Evolutionary conservation across 1,140 invertebrate genomes (phyloP).

Genomic region (Epicauta chinensis): DNA sequence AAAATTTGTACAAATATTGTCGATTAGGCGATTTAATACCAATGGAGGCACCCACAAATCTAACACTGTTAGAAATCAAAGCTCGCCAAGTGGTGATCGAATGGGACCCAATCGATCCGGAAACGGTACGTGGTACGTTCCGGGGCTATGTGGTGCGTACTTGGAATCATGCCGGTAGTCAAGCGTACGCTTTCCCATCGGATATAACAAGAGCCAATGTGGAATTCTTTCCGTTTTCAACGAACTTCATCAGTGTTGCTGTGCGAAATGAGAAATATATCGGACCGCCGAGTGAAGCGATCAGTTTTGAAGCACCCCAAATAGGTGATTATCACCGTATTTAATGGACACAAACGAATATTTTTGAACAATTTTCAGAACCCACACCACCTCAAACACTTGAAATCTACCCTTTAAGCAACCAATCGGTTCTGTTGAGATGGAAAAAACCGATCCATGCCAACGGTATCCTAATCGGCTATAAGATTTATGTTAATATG

Average conservation of each 20-base stretch:
- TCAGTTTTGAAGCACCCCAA: constrained; percentile 86
- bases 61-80: constrained; percentile 67
- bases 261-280: constrained; percentile 88
- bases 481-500: constrained; percentile 84
- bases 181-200: constrained; percentile 53
- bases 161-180: constrained; percentile 68
- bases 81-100: constrained; percentile 69
- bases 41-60: constrained; percentile 73
- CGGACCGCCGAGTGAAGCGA: constrained; percentile 78
- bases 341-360: constrained; percentile 1
- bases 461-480: constrained; percentile 89
- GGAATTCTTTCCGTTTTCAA: constrained; percentile 80
- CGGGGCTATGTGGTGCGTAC: constrained; percentile 89
- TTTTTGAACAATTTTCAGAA: constrained; percentile 47
- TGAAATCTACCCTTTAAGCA: constrained; percentile 78
- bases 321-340: constrained; percentile 46
- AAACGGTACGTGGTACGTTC: constrained; percentile 81
- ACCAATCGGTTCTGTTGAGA: constrained; percentile 76
- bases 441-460: constrained; percentile 91
- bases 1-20: too few relatives aligned
- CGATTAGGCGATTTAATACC: constrained; percentile 86
- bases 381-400: constrained; percentile 77
- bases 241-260: constrained; percentile 82
- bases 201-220: constrained; percentile 67
- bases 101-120: constrained; percentile 72